Evolutionary conservation across 1,140 invertebrate genomes (phyloP).

Genomic region (Drosophila asahinai): DNA sequence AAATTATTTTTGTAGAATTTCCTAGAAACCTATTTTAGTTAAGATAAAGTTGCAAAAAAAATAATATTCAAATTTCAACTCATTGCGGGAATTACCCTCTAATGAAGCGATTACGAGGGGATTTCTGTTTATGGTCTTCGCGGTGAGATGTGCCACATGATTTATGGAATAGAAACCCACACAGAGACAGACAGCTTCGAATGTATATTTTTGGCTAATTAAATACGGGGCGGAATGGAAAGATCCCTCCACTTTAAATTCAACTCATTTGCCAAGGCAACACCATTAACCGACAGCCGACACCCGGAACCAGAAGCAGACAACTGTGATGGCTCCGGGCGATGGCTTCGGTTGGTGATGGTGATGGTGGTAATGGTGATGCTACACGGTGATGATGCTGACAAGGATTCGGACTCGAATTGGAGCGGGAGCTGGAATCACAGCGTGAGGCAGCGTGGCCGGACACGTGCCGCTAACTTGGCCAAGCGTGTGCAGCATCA

Average conservation of each 20-base stretch:
- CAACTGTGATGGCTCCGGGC: constrained; percentile 63
- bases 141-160: constrained; percentile 34
- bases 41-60: no score
- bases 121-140: constrained; percentile 2
- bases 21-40: background rate
- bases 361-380: constrained; percentile 4
- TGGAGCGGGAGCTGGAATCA: constrained; percentile 35
- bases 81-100: constrained; percentile 1
- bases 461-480: constrained; percentile 78
- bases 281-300: constrained; percentile 41
- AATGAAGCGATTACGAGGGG: constrained; percentile 21
- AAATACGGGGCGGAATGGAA: constrained; percentile 53
- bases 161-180: constrained; percentile 47
- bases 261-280: constrained; percentile 49
- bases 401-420: constrained; percentile 11
- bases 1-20: background rate
- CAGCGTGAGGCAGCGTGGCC: constrained; percentile 67
- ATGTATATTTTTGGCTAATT: constrained; percentile 63
- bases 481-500: constrained; percentile 77
- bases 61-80: background rate
- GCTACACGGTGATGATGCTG: constrained; percentile 2
- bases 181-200: background rate
- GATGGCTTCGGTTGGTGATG: constrained; percentile 30
- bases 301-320: constrained; percentile 47
- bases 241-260: constrained; percentile 66